Base-by-base conservation (phyloP, 64 coral and sea anemone species). In the Montipora foliosa region DNA sequence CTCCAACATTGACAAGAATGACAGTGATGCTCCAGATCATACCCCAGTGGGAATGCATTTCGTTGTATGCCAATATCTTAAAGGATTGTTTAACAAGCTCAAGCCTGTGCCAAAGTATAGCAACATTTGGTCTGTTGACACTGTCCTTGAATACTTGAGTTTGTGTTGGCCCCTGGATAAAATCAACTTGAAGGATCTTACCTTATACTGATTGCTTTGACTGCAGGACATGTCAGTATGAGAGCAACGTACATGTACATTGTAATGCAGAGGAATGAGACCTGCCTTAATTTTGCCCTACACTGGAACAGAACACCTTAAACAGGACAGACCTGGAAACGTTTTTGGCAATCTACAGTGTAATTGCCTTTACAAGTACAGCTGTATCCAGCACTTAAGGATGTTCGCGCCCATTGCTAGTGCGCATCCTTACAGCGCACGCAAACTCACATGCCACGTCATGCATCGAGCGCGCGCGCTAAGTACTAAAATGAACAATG, bases 281-380 rank as follows among this genome's bases (percentile, higher is more conserved):
- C 76, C 44, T 94, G 67, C 44, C 90, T 83, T 68, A 79, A 59
- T 64, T 90, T 90, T 78, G 52, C 10, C 52, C 10, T 55, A 55
- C 25, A 25, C 25, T 25, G 25, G 25, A 25, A 25, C 25, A 55
- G 5, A 10, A 10, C 5, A 90, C 72, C 51, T 86, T 76, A 90
- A 90, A 53, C 87, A 90, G 93, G 88, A 95, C 80, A 75, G 51
- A 90, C 87, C 79, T 59, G 93, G 93, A 47, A 89, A 86, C 12
- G 93, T 25, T 86, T 16, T 94, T 84, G 72, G 87, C 0, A 94
- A 94, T 71, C 24, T 90, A 25, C 25, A 25, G 25, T 25, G 25
- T 25, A 4, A 22, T 22, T 50, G 93, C 46, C 87, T 94, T 16
- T 90, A 78, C 92, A 76, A 94, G 16, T 94, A 25, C 25, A 25